These are phyloP conservation scores for Oscarella lobularis DNA, from an alignment of 37 sponge, comb jelly and placozoan genomes.

Conservation along the genomic window DNA sequence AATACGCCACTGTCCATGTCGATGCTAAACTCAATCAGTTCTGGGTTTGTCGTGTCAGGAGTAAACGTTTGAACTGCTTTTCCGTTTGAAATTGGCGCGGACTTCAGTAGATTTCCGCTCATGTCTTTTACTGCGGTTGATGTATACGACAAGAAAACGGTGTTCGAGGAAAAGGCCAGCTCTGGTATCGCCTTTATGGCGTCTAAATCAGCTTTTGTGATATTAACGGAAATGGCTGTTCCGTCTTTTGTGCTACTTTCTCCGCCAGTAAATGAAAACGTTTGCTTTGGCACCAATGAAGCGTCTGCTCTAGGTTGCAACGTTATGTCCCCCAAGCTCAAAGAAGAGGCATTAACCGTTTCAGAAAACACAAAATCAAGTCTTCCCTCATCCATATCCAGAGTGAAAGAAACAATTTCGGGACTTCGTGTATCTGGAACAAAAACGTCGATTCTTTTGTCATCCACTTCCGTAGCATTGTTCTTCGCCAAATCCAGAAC, in stretches of 20 bases:
- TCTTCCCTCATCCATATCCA: not conserved
- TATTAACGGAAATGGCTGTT: slow-evolving; percentile 10
- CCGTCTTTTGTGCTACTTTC: not conserved
- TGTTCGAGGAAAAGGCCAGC: slow-evolving; percentile 36
- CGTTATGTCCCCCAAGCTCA: not conserved
- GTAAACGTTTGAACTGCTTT: slow-evolving; percentile 1
- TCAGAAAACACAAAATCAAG: not conserved
- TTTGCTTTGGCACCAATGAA: not conserved
- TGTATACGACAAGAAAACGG: slow-evolving; percentile 39
- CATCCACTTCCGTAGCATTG: not conserved
- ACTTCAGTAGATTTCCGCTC: slow-evolving; percentile 32
- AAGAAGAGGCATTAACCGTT: not conserved
- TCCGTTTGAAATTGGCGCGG: not conserved
- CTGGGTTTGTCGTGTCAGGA: slow-evolving; percentile 33
- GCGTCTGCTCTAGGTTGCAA: not conserved
- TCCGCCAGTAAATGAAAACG: not conserved
- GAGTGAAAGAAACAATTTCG: not conserved
- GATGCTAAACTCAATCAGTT: slow-evolving; percentile 29
- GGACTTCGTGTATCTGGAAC: not conserved
- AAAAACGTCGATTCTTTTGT: not conserved
- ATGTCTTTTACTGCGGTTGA: slow-evolving; percentile 48
- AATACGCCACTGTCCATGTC: slow-evolving; percentile 38
- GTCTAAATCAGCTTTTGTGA: slow-evolving; percentile 38
- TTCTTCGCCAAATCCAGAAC: slow-evolving; percentile 45
- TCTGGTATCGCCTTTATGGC: slow-evolving; percentile 28